These are phyloP conservation scores for Lepidostoma basale DNA, from an alignment of 1,140 invertebrate genomes.

Conservation along the genomic window DNA sequence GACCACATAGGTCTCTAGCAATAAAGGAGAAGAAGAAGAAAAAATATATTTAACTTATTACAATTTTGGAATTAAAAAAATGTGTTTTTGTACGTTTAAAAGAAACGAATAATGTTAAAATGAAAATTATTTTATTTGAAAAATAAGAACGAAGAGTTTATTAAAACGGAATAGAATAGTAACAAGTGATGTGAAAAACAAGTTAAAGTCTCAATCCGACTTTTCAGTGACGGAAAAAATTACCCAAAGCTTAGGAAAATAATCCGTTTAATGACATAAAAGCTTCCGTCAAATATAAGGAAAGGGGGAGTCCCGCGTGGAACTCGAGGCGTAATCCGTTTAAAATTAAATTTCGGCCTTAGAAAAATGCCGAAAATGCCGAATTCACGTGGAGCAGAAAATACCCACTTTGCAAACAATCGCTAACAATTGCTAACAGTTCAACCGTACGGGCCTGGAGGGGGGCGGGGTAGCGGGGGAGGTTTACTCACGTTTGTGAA, in stretches of 20 bases:
- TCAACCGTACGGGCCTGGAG: constrained; percentile 17
- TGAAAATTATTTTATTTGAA: too few relatives aligned
- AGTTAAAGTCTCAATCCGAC: not conserved
- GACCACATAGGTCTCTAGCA: too few relatives aligned
- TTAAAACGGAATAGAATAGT: too few relatives aligned
- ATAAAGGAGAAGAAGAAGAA: too few relatives aligned
- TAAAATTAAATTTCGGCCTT: constrained; percentile 35
- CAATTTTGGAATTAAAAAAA: too few relatives aligned
- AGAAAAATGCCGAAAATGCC: not conserved
- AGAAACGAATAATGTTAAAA: too few relatives aligned
- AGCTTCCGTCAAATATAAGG: not conserved
- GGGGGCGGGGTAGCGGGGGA: too few relatives aligned
- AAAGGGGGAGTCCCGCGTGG: not conserved
- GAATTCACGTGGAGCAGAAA: constrained; percentile 22
- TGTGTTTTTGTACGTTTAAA: too few relatives aligned
- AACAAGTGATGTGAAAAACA: too few relatives aligned
- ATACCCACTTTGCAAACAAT: constrained; percentile 38
- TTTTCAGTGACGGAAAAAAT: not conserved
- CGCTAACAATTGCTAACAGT: constrained; percentile 19
- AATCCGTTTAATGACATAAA: constrained; percentile 14
- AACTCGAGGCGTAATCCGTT: constrained; percentile 23
- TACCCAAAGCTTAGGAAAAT: not conserved
- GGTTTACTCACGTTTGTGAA: constrained; percentile 11
- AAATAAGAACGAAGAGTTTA: too few relatives aligned
- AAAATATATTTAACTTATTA: too few relatives aligned